phyloP scores from a whole-genome alignment of 2,888 invertebrate species.

The Pocota personata region DNA sequence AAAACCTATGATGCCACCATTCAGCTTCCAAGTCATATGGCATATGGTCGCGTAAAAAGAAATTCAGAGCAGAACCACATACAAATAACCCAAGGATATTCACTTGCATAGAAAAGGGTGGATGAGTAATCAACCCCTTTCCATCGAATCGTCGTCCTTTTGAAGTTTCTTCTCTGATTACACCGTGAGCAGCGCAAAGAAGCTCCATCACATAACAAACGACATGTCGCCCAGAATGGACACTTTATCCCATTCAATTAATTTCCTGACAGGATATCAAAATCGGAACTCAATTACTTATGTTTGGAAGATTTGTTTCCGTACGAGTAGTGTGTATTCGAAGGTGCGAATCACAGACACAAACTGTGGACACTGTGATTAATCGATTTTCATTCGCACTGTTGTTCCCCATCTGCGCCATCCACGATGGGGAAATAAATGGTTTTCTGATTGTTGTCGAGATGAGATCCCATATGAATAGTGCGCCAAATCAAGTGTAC shows the following conservation, averaged over 20 bases:
- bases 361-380: conserved; percentile 52
- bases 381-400: conserved; percentile 39
- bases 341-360: conserved; percentile 36
- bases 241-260: conserved; percentile 73
- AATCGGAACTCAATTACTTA: conserved; percentile 75
- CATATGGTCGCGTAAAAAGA: conserved; percentile 64
- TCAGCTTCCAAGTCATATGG: conserved; percentile 44
- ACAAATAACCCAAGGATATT: conserved; percentile 64
- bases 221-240: conserved; percentile 53
- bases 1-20: conserved; percentile 6
- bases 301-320: conserved; percentile 47
- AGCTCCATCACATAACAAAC: conserved; percentile 57
- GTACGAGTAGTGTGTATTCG: background rate
- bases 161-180: conserved; percentile 69
- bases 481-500: conserved; percentile 59
- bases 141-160: conserved; percentile 32
- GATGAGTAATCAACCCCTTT: conserved; percentile 54
- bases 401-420: conserved; percentile 37
- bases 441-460: conserved; percentile 54
- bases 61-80: conserved; percentile 28
- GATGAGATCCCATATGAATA: conserved; percentile 40
- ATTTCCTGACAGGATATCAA: conserved; percentile 73
- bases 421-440: conserved; percentile 44
- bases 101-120: conserved; percentile 46
- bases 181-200: conserved; percentile 8